Evolutionary conservation across 2,113 vertebrate genomes (phyloP), one percentile per base, ranked within the genome.

Genomic region (Bambusicola thoracicus): DNA sequence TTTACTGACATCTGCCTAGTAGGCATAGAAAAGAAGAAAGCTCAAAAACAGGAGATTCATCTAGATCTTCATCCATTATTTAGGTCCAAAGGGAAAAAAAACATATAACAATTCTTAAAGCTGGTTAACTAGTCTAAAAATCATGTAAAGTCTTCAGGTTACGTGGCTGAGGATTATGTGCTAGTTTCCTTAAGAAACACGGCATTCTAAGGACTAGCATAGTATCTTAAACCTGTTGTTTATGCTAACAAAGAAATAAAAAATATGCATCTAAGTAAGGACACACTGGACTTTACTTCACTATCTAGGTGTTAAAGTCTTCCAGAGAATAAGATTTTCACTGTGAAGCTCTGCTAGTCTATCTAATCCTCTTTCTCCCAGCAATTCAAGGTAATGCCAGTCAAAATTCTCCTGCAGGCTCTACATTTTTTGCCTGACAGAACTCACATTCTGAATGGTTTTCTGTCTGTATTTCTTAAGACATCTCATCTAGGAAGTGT

Each of bases 381-480:
- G 8, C 20, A n/a, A 8, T 36, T 85, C 34, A 30, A 6, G 36
- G 13, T 5, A 66, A 8, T 0, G 0, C 18, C 34, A 38, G 36
- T 59, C 19, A 55, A 81, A 89, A 59, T 4, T 67, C 40, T 56
- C 3, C 0, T 61, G 29, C 3, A 1, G 0, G 3, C 65, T 85
- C 22, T 63, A 48, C 5, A 16, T 43, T 82, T 87, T 51, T 25
- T 20, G 11, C 8, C 29, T 36, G 40, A 5, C 12, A 82, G 43
- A 56, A 61, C 36, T 21, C 44, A 56, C 10, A 83, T 65, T 27
- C 34, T 15, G 6, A 83, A 10, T 0, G 2, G 8, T 56, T 40
- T 46, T 73, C 53, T 48, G 8, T n/a, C 38, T 61, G 4, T 41
- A 3, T 62, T 87, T 87, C 30, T 85, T 40, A 65, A 61, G n/a